Conservation (phyloP, 2,113 vertebrate genomes). For the Prolemur simus region DNA sequence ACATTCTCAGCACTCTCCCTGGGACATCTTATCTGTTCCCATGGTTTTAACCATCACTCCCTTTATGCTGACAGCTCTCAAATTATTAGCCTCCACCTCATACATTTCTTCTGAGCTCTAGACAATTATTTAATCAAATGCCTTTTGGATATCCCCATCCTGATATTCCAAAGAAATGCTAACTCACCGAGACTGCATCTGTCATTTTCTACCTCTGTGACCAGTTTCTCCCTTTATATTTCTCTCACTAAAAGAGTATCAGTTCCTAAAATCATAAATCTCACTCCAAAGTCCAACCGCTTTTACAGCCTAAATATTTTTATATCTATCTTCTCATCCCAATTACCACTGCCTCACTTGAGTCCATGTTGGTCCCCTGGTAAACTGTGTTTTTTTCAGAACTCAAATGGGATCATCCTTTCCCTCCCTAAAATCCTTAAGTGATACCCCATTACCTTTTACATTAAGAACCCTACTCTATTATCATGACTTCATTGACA, state of each 20-base stretch:
- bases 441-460: not conserved
- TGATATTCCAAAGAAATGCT: not conserved
- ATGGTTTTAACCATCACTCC: not conserved
- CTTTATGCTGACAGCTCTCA: not conserved
- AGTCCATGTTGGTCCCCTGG: not conserved
- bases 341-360: not conserved
- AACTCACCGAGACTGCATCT: not conserved
- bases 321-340: not conserved
- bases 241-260: not conserved
- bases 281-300: not conserved
- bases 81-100: not conserved
- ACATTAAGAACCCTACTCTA: not conserved
- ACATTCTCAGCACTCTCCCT: not conserved
- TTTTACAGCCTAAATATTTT: not conserved
- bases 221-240: not conserved
- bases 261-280: not conserved
- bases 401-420: not conserved
- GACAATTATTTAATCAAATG: not conserved
- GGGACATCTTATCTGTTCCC: not conserved
- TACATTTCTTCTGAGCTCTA: not conserved
- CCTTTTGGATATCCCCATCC: not conserved
- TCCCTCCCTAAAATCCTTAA: not conserved
- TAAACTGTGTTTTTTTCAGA: not conserved
- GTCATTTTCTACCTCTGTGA: not conserved
- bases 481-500: not conserved